Percentiles rank a stretch among this genome's conserved stretches.
phyloP scores from a whole-genome alignment of 2,888 invertebrate genomes.

The Argyresthia goedartella region DNA sequence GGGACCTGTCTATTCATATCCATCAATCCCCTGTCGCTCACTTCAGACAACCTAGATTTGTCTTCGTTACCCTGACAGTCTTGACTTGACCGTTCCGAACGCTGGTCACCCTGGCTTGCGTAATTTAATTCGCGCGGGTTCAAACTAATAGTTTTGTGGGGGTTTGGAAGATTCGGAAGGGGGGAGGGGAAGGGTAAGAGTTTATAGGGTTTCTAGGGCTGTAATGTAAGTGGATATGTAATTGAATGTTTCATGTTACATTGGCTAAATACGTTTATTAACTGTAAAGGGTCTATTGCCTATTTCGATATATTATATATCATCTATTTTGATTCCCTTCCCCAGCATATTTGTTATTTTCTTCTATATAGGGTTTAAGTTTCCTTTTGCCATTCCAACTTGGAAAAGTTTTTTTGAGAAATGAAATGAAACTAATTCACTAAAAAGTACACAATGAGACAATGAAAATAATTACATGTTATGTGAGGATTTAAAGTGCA shows the following conservation, averaged over 20 bases:
- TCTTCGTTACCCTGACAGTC: conserved; percentile 60
- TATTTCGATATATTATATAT: too few relatives aligned
- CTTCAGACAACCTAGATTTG: conserved; percentile 44
- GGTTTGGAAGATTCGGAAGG: not conserved
- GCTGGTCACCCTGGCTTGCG: conserved; percentile 22
- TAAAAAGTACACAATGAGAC: too few relatives aligned
- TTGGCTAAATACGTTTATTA: too few relatives aligned
- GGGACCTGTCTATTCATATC: conserved; percentile 2
- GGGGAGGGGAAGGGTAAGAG: not conserved
- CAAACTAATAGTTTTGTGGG: not conserved
- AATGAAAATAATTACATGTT: too few relatives aligned
- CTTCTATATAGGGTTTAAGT: too few relatives aligned
- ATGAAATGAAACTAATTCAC: too few relatives aligned
- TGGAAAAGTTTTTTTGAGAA: too few relatives aligned
- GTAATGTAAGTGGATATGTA: not conserved
- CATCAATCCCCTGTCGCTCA: not conserved
- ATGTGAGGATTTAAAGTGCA: too few relatives aligned
- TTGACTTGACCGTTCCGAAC: conserved; percentile 33
- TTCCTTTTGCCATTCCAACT: too few relatives aligned
- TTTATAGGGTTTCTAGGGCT: not conserved
- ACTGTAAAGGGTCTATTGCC: too few relatives aligned
- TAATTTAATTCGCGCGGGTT: conserved; percentile 19
- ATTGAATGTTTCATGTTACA: not conserved
- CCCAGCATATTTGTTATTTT: too few relatives aligned
- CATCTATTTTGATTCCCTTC: too few relatives aligned